Base-by-base conservation (phyloP, 2,888 invertebrate species). In the Agrilus mali region DNA sequence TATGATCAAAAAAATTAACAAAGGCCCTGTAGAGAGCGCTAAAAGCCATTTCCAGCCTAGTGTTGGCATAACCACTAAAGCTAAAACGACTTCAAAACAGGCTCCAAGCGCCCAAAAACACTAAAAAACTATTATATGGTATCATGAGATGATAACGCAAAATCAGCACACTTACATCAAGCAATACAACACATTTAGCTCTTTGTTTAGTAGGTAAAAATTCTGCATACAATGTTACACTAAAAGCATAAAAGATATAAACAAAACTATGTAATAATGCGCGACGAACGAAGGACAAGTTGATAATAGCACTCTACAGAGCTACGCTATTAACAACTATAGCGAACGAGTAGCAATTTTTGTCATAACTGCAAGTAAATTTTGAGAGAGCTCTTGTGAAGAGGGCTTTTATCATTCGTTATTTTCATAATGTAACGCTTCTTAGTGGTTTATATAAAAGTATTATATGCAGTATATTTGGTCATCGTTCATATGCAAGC, bases 101-200 rank as follows among this genome's bases (percentile, higher is more conserved):
- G 94, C 90, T 32, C 95, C 95, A 36, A 95, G 73, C 1, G 94
- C 93, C 95, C 94, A 95, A 70, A 95, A 95, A 70, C 89, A 88
- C 86, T 88, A 46, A 45, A 50, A 44, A 40, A 42, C 47, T 36
- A 32, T 49, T 45, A 14, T 36, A 42, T 45, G 35, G 39, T 39
- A 39, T 40, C 33, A 36, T 17, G 27, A 42, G 4, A 44, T 41
- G 48, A 42, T 36, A 40, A 43, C 13, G 45, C 27, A 43, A 45
- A 45, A n/a, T 32, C 33, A 27, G 12, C 27, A 46, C 46, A 77
- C 84, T 80, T 72, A 92, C 89, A 75, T 95, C 95, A 49, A 95
- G 76, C 54, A 95, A 73, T 32, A 95, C 90, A 38, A 96, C 92
- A 73, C 94, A 95, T 68, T 90, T 93, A 22, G 92, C 93, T 58